Conservation (phyloP, 2,888 invertebrate species). For the Ametastegia equiseti region DNA sequence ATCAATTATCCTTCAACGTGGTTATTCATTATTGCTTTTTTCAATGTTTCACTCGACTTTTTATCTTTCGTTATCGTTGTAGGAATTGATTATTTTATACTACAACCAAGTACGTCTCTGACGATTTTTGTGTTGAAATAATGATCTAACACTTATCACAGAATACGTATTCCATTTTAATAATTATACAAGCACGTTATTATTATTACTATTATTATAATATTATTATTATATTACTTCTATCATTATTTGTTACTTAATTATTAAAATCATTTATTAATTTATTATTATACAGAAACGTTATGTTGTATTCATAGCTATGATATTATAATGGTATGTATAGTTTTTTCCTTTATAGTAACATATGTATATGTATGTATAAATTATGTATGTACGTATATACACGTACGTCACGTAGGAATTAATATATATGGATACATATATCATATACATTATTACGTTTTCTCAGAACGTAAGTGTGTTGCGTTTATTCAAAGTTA, state of each 20-base stretch:
- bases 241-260: conserved; percentile 57
- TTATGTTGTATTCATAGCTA: conserved; percentile 26
- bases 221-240: conserved; percentile 16
- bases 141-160: conserved; percentile 74
- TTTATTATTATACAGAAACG: conserved; percentile 57
- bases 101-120: conserved; percentile 64
- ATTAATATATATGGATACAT: neutral
- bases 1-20: conserved; percentile 17
- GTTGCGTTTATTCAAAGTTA: conserved; percentile 42
- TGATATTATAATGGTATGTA: conserved; percentile 34
- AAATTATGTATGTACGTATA: neutral
- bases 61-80: neutral
- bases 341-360: conserved; percentile 22
- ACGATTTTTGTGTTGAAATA: conserved; percentile 64
- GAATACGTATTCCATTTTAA: conserved; percentile 68
- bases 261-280: conserved; percentile 56
- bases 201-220: conserved; percentile 45
- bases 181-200: conserved; percentile 64
- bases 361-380: neutral
- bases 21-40: conserved; percentile 21
- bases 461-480: neutral
- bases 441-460: neutral
- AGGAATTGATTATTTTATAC: conserved; percentile 43
- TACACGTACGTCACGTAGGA: neutral
- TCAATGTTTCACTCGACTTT: neutral